Percentiles rank a stretch among this genome's conserved stretches.
phyloP scores from a whole-genome alignment of 2,113 vertebrate species.

The Myiopsitta monachus region DNA sequence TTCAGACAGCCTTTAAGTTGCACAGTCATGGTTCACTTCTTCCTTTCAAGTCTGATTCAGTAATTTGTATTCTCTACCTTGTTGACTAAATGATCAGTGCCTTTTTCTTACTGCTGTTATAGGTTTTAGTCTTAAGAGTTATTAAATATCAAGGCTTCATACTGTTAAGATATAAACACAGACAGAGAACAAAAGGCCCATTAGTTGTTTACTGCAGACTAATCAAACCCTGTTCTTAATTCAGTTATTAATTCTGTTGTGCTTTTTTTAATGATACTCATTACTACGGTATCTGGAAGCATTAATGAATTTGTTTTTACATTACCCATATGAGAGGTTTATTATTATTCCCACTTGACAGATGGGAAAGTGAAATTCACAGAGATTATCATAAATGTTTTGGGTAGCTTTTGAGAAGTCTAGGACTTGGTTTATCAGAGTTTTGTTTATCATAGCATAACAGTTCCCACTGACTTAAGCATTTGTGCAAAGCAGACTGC shows the following conservation, averaged over 20 bases:
- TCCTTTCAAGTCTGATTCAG: background rate
- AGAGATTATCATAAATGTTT: background rate
- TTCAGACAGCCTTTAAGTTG: background rate
- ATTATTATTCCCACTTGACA: constrained; percentile 48
- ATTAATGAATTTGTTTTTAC: constrained; percentile 54
- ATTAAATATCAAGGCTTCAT: background rate
- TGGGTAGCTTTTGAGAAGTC: constrained; percentile 1
- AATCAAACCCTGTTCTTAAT: background rate
- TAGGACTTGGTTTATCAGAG: background rate
- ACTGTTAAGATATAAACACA: background rate
- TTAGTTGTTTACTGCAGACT: background rate
- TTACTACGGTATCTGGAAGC: background rate
- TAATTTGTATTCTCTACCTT: background rate
- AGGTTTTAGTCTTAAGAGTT: background rate
- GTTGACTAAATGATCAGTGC: background rate
- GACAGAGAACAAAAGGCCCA: background rate
- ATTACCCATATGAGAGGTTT: constrained; percentile 39
- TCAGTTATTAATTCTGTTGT: background rate
- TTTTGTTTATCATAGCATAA: background rate
- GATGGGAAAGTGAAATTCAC: constrained; percentile 42
- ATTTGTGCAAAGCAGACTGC: background rate
- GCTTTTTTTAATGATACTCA: constrained; percentile 8
- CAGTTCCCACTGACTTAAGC: constrained; percentile 18
- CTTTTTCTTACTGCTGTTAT: background rate
- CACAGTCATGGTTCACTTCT: background rate